Evolutionary conservation across 2,888 invertebrate genomes (phyloP).

Genomic region (Phaonia tiefii): DNA sequence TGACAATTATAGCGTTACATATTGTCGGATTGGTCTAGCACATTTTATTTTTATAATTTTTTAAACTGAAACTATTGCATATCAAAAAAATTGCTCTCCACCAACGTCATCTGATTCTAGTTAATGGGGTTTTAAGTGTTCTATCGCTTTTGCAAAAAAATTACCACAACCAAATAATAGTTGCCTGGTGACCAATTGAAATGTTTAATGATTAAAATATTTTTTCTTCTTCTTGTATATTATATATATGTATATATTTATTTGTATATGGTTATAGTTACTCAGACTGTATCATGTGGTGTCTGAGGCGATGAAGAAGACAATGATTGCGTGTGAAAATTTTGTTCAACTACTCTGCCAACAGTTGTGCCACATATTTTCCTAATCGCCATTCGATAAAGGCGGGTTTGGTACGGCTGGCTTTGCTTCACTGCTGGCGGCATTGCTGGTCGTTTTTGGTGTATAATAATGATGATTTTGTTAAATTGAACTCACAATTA

Average conservation of each 20-base stretch:
- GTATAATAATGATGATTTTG: slow-evolving; percentile 32
- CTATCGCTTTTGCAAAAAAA: slow-evolving; percentile 36
- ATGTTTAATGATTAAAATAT: slow-evolving; percentile 54
- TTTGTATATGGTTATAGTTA: slow-evolving; percentile 23
- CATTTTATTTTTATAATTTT: background rate
- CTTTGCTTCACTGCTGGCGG: background rate
- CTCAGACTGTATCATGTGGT: slow-evolving; percentile 47
- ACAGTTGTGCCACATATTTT: slow-evolving; percentile 16
- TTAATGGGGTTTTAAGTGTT: slow-evolving; percentile 64
- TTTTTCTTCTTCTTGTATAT: slow-evolving; percentile 23
- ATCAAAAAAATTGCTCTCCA: background rate
- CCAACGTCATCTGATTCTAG: slow-evolving; percentile 41
- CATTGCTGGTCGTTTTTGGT: background rate
- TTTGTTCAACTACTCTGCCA: slow-evolving; percentile 19
- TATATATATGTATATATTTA: slow-evolving; percentile 27
- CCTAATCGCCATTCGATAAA: slow-evolving; percentile 27
- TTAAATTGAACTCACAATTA: slow-evolving; percentile 48
- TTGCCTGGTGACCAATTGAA: slow-evolving; percentile 55
- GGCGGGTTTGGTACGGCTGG: background rate
- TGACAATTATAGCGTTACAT: no score
- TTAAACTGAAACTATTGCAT: background rate
- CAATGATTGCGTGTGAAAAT: slow-evolving; percentile 66
- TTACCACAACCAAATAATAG: slow-evolving; percentile 10
- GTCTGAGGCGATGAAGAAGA: slow-evolving; percentile 39
- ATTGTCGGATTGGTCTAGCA: background rate